Evolutionary conservation across 2,888 invertebrate species (phyloP).

Genomic region (Heliothis peltigera): DNA sequence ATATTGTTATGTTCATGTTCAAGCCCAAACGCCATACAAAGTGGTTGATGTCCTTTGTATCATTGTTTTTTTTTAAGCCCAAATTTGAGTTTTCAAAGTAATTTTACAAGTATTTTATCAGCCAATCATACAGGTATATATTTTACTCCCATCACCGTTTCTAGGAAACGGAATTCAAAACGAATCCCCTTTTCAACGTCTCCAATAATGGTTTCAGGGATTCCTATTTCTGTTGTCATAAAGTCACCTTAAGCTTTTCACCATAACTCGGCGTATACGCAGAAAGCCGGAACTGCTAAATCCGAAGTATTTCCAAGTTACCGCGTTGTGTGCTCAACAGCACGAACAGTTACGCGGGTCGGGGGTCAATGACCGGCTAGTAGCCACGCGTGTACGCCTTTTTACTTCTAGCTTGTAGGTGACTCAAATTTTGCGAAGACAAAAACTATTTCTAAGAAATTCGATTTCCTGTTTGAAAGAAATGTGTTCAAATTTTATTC

Average conservation of each 20-base stretch:
- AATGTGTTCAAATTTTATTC: not conserved
- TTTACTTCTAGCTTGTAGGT: slow-evolving; percentile 35
- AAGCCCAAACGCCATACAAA: too few relatives aligned
- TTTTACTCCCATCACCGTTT: slow-evolving; percentile 11
- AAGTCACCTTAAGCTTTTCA: slow-evolving; percentile 35
- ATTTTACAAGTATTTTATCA: too few relatives aligned
- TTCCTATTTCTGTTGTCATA: slow-evolving; percentile 20
- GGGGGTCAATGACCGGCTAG: slow-evolving; percentile 69
- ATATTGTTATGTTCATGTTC: too few relatives aligned
- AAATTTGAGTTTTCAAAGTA: too few relatives aligned
- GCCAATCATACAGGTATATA: slow-evolving; percentile 4
- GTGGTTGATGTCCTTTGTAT: too few relatives aligned
- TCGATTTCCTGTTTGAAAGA: not conserved
- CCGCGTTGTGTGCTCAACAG: slow-evolving; percentile 55
- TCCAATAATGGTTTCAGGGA: slow-evolving; percentile 12
- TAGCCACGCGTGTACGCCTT: slow-evolving; percentile 46
- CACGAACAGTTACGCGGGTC: slow-evolving; percentile 75
- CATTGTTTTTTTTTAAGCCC: too few relatives aligned
- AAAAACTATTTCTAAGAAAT: slow-evolving; percentile 15
- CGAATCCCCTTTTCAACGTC: slow-evolving; percentile 6
- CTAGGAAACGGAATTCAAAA: slow-evolving; percentile 19
- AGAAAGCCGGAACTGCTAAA: slow-evolving; percentile 60
- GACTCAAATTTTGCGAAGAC: slow-evolving; percentile 34
- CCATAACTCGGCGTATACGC: slow-evolving; percentile 39
- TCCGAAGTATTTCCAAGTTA: slow-evolving; percentile 58